phyloP scores from a whole-genome alignment of 2,888 invertebrate genomes.

The Drosophila birchii region DNA sequence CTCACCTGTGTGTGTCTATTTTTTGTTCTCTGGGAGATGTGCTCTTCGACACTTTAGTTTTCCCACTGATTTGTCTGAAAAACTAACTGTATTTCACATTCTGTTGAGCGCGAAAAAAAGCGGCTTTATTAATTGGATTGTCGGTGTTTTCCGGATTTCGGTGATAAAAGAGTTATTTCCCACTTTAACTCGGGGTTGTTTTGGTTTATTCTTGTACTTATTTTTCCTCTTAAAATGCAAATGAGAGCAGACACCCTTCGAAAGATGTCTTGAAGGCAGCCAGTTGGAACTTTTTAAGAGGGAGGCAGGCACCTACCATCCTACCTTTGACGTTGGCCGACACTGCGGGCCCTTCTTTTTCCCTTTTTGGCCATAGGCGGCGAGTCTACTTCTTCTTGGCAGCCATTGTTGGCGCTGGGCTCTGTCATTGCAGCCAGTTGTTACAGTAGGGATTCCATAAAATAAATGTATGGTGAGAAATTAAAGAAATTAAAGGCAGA shows the following conservation, averaged over 20 bases:
- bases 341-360: constrained; percentile 31
- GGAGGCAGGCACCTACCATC: constrained; percentile 52
- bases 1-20: constrained; percentile 16
- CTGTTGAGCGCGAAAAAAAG: constrained; percentile 39
- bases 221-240: constrained; percentile 19
- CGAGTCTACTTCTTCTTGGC: constrained; percentile 47
- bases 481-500: neutral
- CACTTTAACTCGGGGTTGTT: constrained; percentile 13
- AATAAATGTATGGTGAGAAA: neutral
- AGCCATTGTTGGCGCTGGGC: constrained; percentile 52
- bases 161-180: constrained; percentile 15
- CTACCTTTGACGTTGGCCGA: constrained; percentile 46
- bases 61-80: constrained; percentile 41
- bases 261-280: constrained; percentile 66
- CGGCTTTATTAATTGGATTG: constrained; percentile 67
- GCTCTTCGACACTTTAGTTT: constrained; percentile 45
- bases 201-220: constrained; percentile 11
- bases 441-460: constrained; percentile 13
- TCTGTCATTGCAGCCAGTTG: constrained; percentile 70
- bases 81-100: constrained; percentile 44
- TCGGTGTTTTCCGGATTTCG: constrained; percentile 23
- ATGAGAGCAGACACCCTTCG: constrained; percentile 47
- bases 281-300: constrained; percentile 57
- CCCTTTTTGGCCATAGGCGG: constrained; percentile 50
- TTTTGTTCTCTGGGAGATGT: constrained; percentile 20